Conservation (phyloP, 2,888 invertebrate genomes). For the Lamellibrachia satsuma region DNA sequence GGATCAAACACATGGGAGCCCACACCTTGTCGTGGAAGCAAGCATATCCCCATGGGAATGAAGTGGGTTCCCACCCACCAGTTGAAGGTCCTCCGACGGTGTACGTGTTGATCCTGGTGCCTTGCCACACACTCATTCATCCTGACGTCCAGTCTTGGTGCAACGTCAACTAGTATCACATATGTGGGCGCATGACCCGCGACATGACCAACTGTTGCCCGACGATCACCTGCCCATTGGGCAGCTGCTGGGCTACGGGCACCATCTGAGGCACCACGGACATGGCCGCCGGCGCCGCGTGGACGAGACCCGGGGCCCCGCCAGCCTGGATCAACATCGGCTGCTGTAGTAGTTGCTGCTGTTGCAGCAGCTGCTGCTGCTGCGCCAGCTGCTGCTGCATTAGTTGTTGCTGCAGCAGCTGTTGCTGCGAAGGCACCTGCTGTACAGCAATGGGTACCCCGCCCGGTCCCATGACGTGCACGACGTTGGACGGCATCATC, state of each 20-base stretch:
- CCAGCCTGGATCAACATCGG: not conserved
- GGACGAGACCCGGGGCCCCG: not conserved
- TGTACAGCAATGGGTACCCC: not conserved
- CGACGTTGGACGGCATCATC: conserved; percentile 52
- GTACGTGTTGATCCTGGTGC: not conserved
- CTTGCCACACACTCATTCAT: not conserved
- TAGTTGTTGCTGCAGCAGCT: conserved; percentile 20
- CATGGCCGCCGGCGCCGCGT: not conserved
- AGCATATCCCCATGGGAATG: conserved; percentile 19
- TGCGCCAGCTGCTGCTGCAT: conserved; percentile 20
- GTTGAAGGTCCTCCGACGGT: too few relatives aligned
- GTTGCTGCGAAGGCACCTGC: not conserved
- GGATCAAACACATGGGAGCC: not conserved
- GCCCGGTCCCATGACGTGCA: conserved; percentile 36
- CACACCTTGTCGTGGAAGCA: not conserved
- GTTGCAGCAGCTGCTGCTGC: conserved; percentile 13
- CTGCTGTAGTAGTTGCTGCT: conserved; percentile 21
- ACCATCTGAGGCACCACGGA: not conserved
- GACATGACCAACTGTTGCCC: not conserved
- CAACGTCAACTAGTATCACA: not conserved
- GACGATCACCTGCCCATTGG: not conserved
- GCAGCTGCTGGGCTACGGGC: not conserved
- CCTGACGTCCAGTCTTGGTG: not conserved
- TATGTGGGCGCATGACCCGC: not conserved
- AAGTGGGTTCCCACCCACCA: conserved; percentile 18